Evolutionary conservation across 1,140 invertebrate species (phyloP), one percentile per base, ranked within the genome.

Genomic region (Drosophila sechellia): DNA sequence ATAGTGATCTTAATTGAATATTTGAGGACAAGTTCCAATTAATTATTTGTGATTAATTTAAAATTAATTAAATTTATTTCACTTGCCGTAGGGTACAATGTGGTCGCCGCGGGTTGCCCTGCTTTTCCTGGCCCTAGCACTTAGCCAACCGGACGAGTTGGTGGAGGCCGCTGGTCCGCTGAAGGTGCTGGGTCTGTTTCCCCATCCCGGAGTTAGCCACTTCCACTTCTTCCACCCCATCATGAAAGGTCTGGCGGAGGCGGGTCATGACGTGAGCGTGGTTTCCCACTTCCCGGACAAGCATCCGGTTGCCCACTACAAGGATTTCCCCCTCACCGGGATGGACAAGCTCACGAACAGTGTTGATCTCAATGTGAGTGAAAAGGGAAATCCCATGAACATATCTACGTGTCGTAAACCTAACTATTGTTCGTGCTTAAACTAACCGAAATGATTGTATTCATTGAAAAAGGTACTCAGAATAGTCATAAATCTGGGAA

Each of bases 131-230:
- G 15, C 63, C 35, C 12, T 77, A 20, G 13, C 37, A 34, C 40
- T 77, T 8, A 17, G 42, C 54, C 12, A 57, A 43, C 46, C 27
- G 0, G 34, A 48, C 8, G 25, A 25, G 34, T 34, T 54, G 20
- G 50, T 90, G 79, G n/a, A 89, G 93, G 74, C 90, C 93, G 17
- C 87, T 92, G 92, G 94, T 50, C 94, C 94, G 22, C 55, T 59
- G 71, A 94, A 81, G 34, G 95, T 97, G 31, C 83, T 97, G 5
- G 95, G 93, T 1, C 83, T 96, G 34, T 95, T 96, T 75, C 94
- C 95, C 0, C 95, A 96, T 86, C 93, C 94, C 0, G 95, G 95
- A 1, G 95, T 95, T 69, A 97, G 96, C 81, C 96, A 97, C 81
- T 95, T 95, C 74, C 93, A 95, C 35, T 94, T 96, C 27, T 95